These are phyloP conservation scores for Pseudolaguvia tuberculata DNA, from an alignment of 2,113 vertebrate species.

Conservation along the genomic window DNA sequence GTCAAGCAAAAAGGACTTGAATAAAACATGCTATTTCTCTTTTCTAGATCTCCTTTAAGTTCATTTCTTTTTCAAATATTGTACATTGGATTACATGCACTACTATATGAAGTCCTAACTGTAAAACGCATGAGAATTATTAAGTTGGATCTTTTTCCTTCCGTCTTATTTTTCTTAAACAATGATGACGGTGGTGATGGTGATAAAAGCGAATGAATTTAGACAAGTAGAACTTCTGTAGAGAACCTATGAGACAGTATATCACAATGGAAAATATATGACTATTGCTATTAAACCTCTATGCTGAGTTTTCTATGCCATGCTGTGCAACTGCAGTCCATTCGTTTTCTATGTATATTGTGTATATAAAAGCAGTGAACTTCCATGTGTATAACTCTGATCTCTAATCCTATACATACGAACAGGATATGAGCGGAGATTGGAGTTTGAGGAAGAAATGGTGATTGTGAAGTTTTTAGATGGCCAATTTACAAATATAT, in stretches of 20 bases:
- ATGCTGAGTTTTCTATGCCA: conserved; percentile 50
- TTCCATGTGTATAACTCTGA: conserved; percentile 43
- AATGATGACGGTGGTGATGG: not conserved
- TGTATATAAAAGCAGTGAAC: conserved; percentile 46
- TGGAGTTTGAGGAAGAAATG: conserved; percentile 7
- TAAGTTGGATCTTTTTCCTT: conserved; percentile 36
- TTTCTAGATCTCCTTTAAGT: conserved; percentile 16
- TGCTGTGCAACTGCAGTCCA: conserved; percentile 49
- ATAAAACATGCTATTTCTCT: conserved; percentile 15
- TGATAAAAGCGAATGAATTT: conserved; percentile 32
- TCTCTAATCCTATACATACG: conserved; percentile 36
- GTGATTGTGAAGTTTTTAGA: not conserved
- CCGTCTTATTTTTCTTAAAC: conserved; percentile 11
- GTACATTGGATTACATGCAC: conserved; percentile 50
- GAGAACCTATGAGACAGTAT: conserved; percentile 17
- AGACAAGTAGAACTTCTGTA: conserved; percentile 37
- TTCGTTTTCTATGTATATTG: conserved; percentile 54
- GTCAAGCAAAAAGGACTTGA: conserved; percentile 34
- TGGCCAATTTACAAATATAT: conserved; percentile 5
- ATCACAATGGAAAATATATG: conserved; percentile 31
- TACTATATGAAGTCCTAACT: conserved; percentile 51
- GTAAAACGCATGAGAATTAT: conserved; percentile 49
- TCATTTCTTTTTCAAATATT: conserved; percentile 37
- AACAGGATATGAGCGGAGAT: not conserved
- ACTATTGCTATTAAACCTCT: conserved; percentile 40